Conservation (phyloP, 2,888 invertebrate species). For the Mellilla xanthometata region DNA sequence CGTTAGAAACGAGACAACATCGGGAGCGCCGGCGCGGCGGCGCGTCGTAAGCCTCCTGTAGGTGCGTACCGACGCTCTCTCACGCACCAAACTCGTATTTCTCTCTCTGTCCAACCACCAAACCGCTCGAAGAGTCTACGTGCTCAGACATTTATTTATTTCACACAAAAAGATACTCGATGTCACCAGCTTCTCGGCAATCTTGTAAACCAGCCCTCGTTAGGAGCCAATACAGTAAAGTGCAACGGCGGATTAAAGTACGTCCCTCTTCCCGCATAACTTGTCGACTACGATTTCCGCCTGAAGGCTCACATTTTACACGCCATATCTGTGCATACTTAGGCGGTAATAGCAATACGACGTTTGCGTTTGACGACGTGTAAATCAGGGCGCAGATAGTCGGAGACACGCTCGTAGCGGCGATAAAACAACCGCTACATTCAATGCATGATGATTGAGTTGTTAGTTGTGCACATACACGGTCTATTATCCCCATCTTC, state of each 20-base stretch:
- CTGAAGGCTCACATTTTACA: background rate
- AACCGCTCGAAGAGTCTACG: conserved; percentile 50
- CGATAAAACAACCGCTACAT: conserved; percentile 47
- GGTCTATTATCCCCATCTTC: conserved; percentile 28
- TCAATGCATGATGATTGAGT: conserved; percentile 43
- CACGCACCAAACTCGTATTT: conserved; percentile 25
- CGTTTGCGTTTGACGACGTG: conserved; percentile 1
- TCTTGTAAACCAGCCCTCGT: conserved; percentile 8
- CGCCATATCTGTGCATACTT: background rate
- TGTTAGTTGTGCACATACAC: conserved; percentile 50
- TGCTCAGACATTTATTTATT: conserved; percentile 58
- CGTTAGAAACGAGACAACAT: conserved; percentile 35
- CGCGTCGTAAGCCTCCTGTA: background rate
- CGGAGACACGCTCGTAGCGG: conserved; percentile 11
- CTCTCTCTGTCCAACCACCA: conserved; percentile 19
- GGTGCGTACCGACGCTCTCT: conserved; percentile 28
- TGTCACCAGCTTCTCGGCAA: conserved; percentile 6
- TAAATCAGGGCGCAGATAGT: conserved; percentile 7
- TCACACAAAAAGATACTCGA: conserved; percentile 29
- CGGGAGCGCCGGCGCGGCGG: conserved; percentile 22
- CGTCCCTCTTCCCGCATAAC: background rate
- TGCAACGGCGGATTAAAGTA: conserved; percentile 1
- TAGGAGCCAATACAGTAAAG: conserved; percentile 2
- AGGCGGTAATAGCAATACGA: conserved; percentile 1
- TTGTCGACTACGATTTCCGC: background rate